phyloP scores from a whole-genome alignment of 2,888 invertebrate species.

The Latrodectus hesperus region DNA sequence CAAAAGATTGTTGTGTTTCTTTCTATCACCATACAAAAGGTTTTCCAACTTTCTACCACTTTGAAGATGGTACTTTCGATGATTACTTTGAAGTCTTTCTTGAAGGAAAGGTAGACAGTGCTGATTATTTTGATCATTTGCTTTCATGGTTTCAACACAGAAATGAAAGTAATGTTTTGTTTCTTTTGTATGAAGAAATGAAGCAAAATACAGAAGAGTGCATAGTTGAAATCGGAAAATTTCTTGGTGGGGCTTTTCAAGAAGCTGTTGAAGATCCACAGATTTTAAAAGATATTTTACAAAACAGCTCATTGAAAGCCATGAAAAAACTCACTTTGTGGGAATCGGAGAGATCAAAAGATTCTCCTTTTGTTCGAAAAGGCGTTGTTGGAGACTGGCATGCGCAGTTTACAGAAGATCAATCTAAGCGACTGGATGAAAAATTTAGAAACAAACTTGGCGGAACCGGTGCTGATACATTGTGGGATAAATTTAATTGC shows the following conservation, averaged over 20 bases:
- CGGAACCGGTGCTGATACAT: constrained; percentile 31
- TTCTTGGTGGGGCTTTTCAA: constrained; percentile 64
- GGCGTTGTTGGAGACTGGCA: constrained; percentile 75
- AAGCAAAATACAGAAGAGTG: constrained; percentile 71
- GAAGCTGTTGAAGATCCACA: background rate
- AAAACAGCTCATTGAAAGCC: constrained; percentile 11
- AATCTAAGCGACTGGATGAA: constrained; percentile 31
- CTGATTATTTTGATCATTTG: constrained; percentile 67
- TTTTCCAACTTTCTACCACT: constrained; percentile 15
- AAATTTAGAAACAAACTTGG: constrained; percentile 21
- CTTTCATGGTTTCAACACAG: constrained; percentile 57
- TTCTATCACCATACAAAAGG: constrained; percentile 74
- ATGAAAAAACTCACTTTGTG: constrained; percentile 41
- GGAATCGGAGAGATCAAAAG: constrained; percentile 8
- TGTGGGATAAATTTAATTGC: constrained; percentile 39
- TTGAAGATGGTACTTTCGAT: constrained; percentile 70
- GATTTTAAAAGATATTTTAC: constrained; percentile 24
- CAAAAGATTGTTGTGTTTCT: constrained; percentile 76
- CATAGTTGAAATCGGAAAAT: constrained; percentile 69
- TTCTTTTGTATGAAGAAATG: constrained; percentile 75
- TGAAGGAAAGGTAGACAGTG: constrained; percentile 73
- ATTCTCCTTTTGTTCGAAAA: constrained; percentile 70
- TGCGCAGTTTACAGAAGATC: constrained; percentile 73
- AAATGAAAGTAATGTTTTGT: constrained; percentile 73
- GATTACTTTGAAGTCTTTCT: constrained; percentile 75